phyloP scores from a whole-genome alignment of 2,113 vertebrate genomes.

The Dendrocopos noguchii region DNA sequence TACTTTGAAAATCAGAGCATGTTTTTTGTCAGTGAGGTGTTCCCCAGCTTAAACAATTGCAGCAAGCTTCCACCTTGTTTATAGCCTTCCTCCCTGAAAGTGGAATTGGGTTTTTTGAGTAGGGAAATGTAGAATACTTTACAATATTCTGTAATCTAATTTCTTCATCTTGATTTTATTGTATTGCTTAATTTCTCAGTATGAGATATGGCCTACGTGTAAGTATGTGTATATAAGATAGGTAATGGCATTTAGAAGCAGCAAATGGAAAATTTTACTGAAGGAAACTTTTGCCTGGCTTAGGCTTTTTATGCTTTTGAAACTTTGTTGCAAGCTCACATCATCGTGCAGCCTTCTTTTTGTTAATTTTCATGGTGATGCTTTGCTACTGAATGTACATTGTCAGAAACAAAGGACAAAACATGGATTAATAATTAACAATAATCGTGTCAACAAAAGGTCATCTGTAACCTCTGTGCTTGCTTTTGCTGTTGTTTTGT shows the following conservation, averaged over 20 bases:
- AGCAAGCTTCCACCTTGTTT: not conserved
- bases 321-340: not conserved
- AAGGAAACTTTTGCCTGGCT: not conserved
- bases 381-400: not conserved
- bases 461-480: not conserved
- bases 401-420: not conserved
- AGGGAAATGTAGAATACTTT: not conserved
- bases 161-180: not conserved
- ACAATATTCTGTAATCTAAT: not conserved
- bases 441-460: not conserved
- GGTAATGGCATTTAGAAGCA: not conserved
- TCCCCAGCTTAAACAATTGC: not conserved
- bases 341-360: not conserved
- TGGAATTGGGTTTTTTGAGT: not conserved
- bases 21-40: not conserved
- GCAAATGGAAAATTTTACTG: not conserved
- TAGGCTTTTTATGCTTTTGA: not conserved
- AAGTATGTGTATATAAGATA: not conserved
- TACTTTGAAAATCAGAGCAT: not conserved
- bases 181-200: not conserved
- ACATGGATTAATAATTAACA: constrained; percentile 1
- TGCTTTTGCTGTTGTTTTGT: not conserved
- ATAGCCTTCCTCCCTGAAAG: not conserved
- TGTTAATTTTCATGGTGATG: not conserved
- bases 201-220: not conserved